Evolutionary conservation across 1,140 invertebrate species (phyloP).

Genomic region (Sesamia nonagrioides): DNA sequence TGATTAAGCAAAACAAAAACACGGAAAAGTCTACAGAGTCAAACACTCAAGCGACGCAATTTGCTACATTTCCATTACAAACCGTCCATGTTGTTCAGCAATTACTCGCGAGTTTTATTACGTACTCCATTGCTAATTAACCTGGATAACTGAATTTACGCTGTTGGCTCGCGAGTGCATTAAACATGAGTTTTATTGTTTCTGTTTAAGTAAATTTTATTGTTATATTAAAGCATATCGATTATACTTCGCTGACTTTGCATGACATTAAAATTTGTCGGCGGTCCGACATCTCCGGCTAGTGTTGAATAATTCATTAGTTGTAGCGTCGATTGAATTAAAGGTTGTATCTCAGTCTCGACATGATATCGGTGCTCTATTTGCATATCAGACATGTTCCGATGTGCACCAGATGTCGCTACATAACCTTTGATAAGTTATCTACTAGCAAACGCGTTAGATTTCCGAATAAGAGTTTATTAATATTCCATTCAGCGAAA

Average conservation of each 20-base stretch:
- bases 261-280: constrained; percentile 65
- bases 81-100: constrained; percentile 19
- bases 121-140: constrained; percentile 49
- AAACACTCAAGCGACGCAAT: constrained; percentile 1
- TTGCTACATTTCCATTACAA: constrained; percentile 17
- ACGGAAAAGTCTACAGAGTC: background rate
- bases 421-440: constrained; percentile 34
- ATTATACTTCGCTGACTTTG: constrained; percentile 28
- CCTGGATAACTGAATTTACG: constrained; percentile 39
- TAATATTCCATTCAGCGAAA: background rate
- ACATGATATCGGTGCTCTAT: constrained; percentile 71
- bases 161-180: constrained; percentile 12
- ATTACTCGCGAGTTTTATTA: constrained; percentile 47
- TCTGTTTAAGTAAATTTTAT: constrained; percentile 46
- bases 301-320: constrained; percentile 75
- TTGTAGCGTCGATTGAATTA: constrained; percentile 69
- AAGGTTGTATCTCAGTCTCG: constrained; percentile 66
- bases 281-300: constrained; percentile 49
- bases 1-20: constrained; percentile 32
- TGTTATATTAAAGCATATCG: constrained; percentile 24
- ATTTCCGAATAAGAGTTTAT: background rate
- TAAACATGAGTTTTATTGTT: constrained; percentile 28
- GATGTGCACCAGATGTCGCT: constrained; percentile 47
- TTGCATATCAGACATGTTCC: constrained; percentile 72
- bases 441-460: background rate